A percentile compares a stretch with the other conserved stretches of the same genome.
phyloP scores from a whole-genome alignment of 2,797 vertebrate genomes.

The Sebastes jordani region DNA sequence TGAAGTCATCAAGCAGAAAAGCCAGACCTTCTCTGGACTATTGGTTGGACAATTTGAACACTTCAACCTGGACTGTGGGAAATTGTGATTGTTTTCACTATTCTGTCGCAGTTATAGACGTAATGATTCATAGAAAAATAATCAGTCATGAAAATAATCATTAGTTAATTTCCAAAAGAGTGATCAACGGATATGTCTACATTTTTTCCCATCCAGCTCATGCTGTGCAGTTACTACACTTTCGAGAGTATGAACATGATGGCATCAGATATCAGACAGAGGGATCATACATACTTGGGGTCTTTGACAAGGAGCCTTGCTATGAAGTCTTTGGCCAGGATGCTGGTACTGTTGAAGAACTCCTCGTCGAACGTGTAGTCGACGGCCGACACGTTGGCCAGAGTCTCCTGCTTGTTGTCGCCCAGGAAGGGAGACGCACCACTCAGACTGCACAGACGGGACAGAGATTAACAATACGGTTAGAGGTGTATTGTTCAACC shows the following conservation, averaged over 20 bases:
- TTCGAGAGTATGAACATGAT: background rate
- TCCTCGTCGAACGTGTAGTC: conserved; percentile 97
- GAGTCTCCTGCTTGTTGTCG: conserved; percentile 96
- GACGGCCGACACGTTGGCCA: conserved; percentile 97
- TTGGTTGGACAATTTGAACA: background rate
- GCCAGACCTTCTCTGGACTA: background rate
- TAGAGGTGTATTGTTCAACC: background rate
- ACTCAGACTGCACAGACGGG: conserved; percentile 83
- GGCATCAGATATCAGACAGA: background rate
- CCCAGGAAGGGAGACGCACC: conserved; percentile 97
- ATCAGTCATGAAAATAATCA: background rate
- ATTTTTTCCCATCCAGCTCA: background rate
- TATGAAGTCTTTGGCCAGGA: conserved; percentile 98
- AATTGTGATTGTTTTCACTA: background rate
- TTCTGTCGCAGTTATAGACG: background rate
- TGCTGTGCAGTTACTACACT: background rate
- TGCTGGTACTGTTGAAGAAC: conserved; percentile 94
- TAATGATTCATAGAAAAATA: background rate
- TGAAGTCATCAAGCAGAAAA: background rate
- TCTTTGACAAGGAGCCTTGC: conserved; percentile 94
- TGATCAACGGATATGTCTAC: too few species aligned
- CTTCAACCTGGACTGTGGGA: background rate
- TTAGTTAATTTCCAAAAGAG: background rate
- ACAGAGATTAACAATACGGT: background rate
- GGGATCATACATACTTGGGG: conserved; percentile 88